Evolutionary conservation across 1,140 invertebrate genomes (phyloP).

Genomic region (Bemisia tabaci): DNA sequence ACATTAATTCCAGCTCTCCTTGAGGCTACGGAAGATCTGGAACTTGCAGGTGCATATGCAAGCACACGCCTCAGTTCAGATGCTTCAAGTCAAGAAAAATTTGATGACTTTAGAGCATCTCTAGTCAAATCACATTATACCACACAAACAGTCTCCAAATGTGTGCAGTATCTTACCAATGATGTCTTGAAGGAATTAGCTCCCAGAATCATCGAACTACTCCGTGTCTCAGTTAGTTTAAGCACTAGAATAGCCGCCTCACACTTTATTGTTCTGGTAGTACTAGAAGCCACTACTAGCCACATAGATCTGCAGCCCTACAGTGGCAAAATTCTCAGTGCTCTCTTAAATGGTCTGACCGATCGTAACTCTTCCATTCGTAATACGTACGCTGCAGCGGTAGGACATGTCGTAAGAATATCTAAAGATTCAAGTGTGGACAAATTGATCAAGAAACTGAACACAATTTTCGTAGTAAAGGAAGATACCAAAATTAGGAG

Average conservation of each 20-base stretch:
- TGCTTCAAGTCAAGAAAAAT: slow-evolving; percentile 47
- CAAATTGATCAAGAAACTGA: slow-evolving; percentile 67
- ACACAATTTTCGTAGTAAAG: slow-evolving; percentile 61
- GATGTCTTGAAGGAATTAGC: slow-evolving; percentile 60
- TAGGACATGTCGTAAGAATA: slow-evolving; percentile 71
- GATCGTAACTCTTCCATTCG: slow-evolving; percentile 70
- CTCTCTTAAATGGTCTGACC: slow-evolving; percentile 59
- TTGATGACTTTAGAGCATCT: slow-evolving; percentile 61
- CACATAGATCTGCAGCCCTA: slow-evolving; percentile 35
- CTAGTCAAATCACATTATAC: slow-evolving; percentile 70
- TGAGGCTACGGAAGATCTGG: slow-evolving; percentile 69
- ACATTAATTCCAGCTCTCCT: slow-evolving; percentile 69
- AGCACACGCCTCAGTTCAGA: slow-evolving; percentile 55
- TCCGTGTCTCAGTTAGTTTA: slow-evolving; percentile 62
- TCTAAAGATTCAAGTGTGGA: slow-evolving; percentile 79
- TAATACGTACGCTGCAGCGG: slow-evolving; percentile 65
- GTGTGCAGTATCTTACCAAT: slow-evolving; percentile 67
- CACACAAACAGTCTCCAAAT: slow-evolving; percentile 77
- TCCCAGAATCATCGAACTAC: slow-evolving; percentile 64
- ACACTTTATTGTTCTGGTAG: slow-evolving; percentile 65
- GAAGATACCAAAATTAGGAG: slow-evolving; percentile 58
- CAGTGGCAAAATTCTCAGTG: slow-evolving; percentile 61
- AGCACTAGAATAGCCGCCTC: slow-evolving; percentile 74
- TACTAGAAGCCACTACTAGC: slow-evolving; percentile 27
- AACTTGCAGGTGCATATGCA: slow-evolving; percentile 62